Evolutionary conservation across 2,888 invertebrate species (phyloP).

Genomic region (Plebejus argus): DNA sequence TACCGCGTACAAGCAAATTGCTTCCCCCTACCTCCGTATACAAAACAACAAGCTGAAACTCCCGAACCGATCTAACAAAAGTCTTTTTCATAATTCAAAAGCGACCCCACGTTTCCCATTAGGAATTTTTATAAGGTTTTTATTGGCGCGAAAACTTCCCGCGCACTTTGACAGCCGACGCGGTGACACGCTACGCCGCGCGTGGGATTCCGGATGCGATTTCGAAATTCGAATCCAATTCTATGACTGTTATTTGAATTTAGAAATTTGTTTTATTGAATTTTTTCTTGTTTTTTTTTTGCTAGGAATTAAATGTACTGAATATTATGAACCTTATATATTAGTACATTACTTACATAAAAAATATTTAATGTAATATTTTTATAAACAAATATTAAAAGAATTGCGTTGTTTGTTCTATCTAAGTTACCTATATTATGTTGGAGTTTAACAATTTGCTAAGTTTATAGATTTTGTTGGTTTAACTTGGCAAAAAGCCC

Average conservation of each 20-base stretch:
- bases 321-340: no score
- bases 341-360: no score
- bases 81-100: slow-evolving; percentile 78
- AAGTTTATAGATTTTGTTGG: no score
- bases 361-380: no score
- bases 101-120: slow-evolving; percentile 79
- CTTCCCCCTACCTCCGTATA: background rate
- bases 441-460: no score
- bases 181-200: slow-evolving; percentile 32
- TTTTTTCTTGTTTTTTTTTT: background rate
- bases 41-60: slow-evolving; percentile 70
- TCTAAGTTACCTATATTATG: no score
- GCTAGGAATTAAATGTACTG: background rate
- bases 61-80: slow-evolving; percentile 20
- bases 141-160: slow-evolving; percentile 66
- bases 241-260: background rate
- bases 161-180: slow-evolving; percentile 53
- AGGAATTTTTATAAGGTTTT: slow-evolving; percentile 79
- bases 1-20: background rate
- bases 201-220: slow-evolving; percentile 26
- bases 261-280: background rate
- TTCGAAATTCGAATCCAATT: slow-evolving; percentile 1
- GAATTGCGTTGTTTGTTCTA: no score
- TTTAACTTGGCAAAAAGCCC: no score
- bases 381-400: no score